Base-by-base conservation (phyloP, 2,888 invertebrate species). In the Carcina quercana region DNA sequence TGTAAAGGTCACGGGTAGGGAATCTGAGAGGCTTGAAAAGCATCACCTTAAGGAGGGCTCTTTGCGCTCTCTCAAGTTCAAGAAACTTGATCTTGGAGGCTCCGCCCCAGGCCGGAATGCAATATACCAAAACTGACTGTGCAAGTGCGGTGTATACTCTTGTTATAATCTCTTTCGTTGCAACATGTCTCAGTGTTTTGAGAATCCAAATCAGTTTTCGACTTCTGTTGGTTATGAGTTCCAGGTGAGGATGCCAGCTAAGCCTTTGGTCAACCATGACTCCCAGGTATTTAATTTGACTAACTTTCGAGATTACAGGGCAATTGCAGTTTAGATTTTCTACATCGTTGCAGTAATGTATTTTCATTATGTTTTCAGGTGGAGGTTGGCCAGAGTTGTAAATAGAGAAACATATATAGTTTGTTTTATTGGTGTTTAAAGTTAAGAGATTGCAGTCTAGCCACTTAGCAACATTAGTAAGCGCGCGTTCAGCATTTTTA, bases 221-320 rank as follows among this genome's bases (percentile, higher is more conserved):
- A 29, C 30, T 31, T 45, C 44, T 42, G 36, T 40, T 37, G 8
- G n/a, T 22, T 7, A 22, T 22, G 5, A 22, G 22, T n/a, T 22
- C 22, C 5, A 22, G 5, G 10, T 22, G 22, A 3, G 3, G 5
- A n/a, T 22, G 22, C 22, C 22, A 22, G 6, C 8, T 7, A 3
- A 22, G 22, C n/a, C 22, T 22, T 7, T 22, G n/a, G n/a, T 22
- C 22, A 8, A 22, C 8, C 10, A 22, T 22, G 5, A 22, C 22
- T 3, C 22, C 22, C 22, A 22, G 10, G 22, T 22, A 22, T 22
- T 22, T 22, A 7, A n/a, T n/a, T 3, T 7, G n/a, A 3, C 8
- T 3, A 3, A 22, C 22, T 22, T 22, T 22, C 3, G 5, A 5
- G 6, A 22, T 22, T 8, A n/a, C n/a, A 22, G n/a, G 7, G n/a